Evolutionary conservation across 2,113 vertebrate genomes (phyloP).

Genomic region (Podocnemis expansa): DNA sequence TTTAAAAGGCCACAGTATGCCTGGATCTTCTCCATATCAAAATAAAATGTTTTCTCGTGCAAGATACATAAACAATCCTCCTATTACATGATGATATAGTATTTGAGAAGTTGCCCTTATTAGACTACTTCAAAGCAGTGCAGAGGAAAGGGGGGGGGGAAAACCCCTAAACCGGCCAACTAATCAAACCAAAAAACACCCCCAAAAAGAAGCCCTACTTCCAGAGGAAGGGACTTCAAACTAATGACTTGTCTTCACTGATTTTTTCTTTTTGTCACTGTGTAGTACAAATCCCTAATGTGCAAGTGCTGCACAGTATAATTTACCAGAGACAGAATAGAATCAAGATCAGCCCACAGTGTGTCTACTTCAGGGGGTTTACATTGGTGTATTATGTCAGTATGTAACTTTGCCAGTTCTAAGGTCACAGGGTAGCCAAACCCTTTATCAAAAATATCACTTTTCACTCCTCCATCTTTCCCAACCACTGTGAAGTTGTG

Average conservation of each 20-base stretch:
- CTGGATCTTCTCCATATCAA: neutral
- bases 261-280: neutral
- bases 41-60: neutral
- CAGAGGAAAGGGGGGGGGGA: neutral
- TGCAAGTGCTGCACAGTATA: neutral
- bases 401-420: neutral
- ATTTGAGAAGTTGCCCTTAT: neutral
- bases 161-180: neutral
- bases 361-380: neutral
- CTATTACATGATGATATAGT: neutral
- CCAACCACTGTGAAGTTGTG: slow-evolving; percentile 36
- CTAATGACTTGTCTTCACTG: neutral
- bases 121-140: slow-evolving; percentile 18
- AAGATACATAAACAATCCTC: neutral
- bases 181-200: neutral
- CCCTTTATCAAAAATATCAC: slow-evolving; percentile 43
- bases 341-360: neutral
- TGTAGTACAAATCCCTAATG: neutral
- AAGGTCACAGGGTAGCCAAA: neutral
- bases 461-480: slow-evolving; percentile 30
- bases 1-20: neutral
- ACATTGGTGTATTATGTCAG: slow-evolving; percentile 12
- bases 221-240: slow-evolving; percentile 7
- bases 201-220: neutral
- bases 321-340: neutral